These are phyloP conservation scores for Asobara japonica DNA, from an alignment of 1,140 invertebrate genomes.

Conservation along the genomic window DNA sequence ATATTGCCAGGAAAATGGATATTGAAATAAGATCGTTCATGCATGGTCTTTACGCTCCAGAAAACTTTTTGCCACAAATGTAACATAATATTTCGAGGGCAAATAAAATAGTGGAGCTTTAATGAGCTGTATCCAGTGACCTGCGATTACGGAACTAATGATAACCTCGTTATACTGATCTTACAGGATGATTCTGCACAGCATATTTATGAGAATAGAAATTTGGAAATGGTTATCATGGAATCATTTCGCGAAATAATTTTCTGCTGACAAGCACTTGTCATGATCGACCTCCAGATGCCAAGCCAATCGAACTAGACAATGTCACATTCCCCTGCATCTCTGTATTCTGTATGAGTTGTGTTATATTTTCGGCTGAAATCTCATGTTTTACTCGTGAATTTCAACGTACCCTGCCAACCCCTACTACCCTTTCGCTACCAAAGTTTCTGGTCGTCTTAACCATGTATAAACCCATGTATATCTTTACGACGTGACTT, in stretches of 20 bases:
- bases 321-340: background rate
- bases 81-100: background rate
- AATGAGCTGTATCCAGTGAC: background rate
- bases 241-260: too few relatives aligned
- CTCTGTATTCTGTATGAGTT: background rate
- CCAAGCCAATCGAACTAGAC: background rate
- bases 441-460: slow-evolving; percentile 8
- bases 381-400: background rate
- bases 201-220: too few relatives aligned
- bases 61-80: background rate
- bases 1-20: background rate
- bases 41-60: background rate
- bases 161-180: too few relatives aligned
- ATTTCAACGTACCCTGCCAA: background rate
- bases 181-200: too few relatives aligned
- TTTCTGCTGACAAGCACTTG: background rate
- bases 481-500: slow-evolving; percentile 15
- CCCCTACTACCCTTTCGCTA: background rate
- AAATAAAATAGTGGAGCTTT: background rate
- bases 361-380: background rate
- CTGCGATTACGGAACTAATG: background rate
- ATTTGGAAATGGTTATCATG: too few relatives aligned
- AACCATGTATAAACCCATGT: slow-evolving; percentile 5
- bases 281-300: background rate
- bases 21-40: slow-evolving; percentile 14